Conservation (phyloP, 2,113 vertebrate species). For the Microcebus lehilahytsara region DNA sequence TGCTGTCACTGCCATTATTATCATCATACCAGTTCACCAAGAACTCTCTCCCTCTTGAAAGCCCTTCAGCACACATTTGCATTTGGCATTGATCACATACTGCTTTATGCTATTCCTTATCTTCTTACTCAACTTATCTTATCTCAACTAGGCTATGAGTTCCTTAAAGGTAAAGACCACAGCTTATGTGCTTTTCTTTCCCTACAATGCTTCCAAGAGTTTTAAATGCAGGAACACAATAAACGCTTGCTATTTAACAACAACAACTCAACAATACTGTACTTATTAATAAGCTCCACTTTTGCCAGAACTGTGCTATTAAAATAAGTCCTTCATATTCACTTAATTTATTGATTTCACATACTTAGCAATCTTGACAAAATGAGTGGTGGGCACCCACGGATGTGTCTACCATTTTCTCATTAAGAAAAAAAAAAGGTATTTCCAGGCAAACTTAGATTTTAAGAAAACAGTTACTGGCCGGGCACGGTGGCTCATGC, state of each 20-base stretch:
- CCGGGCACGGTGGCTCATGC: too few relatives aligned
- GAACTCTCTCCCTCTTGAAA: not conserved
- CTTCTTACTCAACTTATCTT: not conserved
- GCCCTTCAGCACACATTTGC: not conserved
- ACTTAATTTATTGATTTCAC: not conserved
- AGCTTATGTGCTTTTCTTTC: not conserved
- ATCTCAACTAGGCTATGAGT: not conserved
- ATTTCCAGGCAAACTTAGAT: not conserved
- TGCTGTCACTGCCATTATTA: not conserved
- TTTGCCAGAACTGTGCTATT: not conserved
- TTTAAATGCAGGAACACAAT: not conserved
- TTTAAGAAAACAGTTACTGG: not conserved
- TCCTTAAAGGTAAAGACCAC: not conserved
- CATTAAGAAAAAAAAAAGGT: not conserved
- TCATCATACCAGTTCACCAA: not conserved
- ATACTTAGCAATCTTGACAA: not conserved
- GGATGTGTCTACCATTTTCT: not conserved
- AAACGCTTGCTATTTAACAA: not conserved
- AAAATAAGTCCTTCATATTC: not conserved
- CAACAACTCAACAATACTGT: not conserved
- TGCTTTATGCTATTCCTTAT: not conserved
- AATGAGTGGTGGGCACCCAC: not conserved
- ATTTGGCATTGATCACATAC: not conserved
- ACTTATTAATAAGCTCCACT: not conserved
- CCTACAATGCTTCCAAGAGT: not conserved